These are phyloP conservation scores for Dione juno DNA, from an alignment of 2,888 invertebrate genomes.

Conservation along the genomic window DNA sequence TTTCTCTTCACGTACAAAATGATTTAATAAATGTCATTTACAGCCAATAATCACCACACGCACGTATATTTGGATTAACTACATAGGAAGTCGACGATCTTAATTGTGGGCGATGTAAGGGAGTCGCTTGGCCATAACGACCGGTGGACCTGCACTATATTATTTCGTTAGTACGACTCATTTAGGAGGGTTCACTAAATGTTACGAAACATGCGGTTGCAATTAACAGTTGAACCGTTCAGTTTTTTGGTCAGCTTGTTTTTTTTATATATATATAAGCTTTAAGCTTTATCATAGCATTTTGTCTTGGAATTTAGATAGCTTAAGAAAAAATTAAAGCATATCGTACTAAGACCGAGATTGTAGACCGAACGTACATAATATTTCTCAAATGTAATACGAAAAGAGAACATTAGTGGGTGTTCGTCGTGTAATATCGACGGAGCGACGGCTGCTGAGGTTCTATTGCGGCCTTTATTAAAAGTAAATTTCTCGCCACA, in stretches of 20 bases:
- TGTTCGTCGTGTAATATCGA: conserved; percentile 76
- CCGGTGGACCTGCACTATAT: conserved; percentile 69
- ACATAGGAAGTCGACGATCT: conserved; percentile 77
- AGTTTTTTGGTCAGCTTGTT: conserved; percentile 22
- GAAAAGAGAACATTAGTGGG: conserved; percentile 78
- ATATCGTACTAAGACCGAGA: conserved; percentile 59
- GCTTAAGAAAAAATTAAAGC: conserved; percentile 38
- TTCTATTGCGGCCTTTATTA: conserved; percentile 77
- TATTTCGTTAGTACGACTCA: conserved; percentile 72
- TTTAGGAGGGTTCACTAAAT: conserved; percentile 71
- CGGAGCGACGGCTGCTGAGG: conserved; percentile 72
- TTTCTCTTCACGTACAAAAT: conserved; percentile 59
- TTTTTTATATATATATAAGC: neutral
- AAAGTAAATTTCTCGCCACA: conserved; percentile 80
- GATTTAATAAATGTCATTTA: conserved; percentile 61
- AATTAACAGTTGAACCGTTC: conserved; percentile 45
- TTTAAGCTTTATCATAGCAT: neutral
- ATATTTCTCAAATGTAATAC: conserved; percentile 79
- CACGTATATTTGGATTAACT: conserved; percentile 82
- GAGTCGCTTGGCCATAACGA: conserved; percentile 70
- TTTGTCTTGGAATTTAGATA: neutral
- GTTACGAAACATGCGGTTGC: conserved; percentile 51
- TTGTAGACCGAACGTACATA: conserved; percentile 76
- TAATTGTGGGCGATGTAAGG: conserved; percentile 71
- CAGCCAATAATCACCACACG: conserved; percentile 78